Percentiles rank a stretch among this genome's conserved stretches.
Evolutionary conservation across 2,113 vertebrate genomes (phyloP).

Genomic region (Edolisoma coerulescens): DNA sequence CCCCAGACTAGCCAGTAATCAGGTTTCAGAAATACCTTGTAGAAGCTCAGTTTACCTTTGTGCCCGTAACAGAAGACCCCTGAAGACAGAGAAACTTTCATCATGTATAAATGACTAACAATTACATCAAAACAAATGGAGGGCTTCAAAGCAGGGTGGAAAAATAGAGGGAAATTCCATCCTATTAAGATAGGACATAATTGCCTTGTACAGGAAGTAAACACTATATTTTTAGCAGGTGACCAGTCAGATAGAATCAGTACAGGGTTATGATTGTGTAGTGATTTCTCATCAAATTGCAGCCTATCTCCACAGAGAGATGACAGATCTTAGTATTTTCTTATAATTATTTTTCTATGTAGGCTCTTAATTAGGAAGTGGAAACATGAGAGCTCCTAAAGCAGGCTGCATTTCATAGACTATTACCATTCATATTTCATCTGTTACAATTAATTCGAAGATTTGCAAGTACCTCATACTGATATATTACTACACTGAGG

Average conservation of each 20-base stretch:
- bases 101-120: constrained; percentile 77
- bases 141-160: constrained; percentile 80
- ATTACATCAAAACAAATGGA: constrained; percentile 77
- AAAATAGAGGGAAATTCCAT: constrained; percentile 39
- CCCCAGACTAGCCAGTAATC: constrained; percentile 76
- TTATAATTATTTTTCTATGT: not conserved
- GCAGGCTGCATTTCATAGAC: not conserved
- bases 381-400: constrained; percentile 16
- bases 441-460: not conserved
- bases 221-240: not conserved
- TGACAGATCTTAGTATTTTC: constrained; percentile 71
- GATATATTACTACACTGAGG: not conserved
- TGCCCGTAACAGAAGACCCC: constrained; percentile 75
- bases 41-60: constrained; percentile 79
- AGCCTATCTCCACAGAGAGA: not conserved
- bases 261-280: not conserved
- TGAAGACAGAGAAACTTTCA: constrained; percentile 82
- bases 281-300: constrained; percentile 25
- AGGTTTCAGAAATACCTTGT: constrained; percentile 71
- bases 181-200: constrained; percentile 48
- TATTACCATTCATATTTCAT: not conserved
- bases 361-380: not conserved
- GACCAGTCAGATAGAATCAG: constrained; percentile 2
- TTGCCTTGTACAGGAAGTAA: constrained; percentile 59
- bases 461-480: not conserved